phyloP scores from a whole-genome alignment of 1,140 invertebrate species.

The Drosophila tropicalis region DNA sequence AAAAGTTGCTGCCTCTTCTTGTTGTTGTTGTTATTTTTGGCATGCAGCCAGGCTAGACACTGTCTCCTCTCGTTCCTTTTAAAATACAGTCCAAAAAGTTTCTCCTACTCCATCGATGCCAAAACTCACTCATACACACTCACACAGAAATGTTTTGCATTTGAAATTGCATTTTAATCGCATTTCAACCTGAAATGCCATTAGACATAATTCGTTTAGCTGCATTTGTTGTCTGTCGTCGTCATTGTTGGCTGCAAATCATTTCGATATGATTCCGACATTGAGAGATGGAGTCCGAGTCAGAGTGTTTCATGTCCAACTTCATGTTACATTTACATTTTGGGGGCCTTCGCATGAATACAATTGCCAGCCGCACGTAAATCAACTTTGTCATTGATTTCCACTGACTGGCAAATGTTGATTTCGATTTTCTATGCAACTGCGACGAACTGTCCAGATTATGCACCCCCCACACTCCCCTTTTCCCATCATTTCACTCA shows the following conservation, averaged over 20 bases:
- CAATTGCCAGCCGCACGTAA: slow-evolving; percentile 76
- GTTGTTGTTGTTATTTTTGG: slow-evolving; percentile 14
- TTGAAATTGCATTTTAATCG: slow-evolving; percentile 82
- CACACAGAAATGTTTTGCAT: slow-evolving; percentile 70
- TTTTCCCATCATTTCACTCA: background rate
- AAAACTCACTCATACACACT: background rate
- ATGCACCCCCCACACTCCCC: slow-evolving; percentile 38
- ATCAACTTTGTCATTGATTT: slow-evolving; percentile 80
- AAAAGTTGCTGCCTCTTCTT: background rate
- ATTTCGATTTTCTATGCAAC: slow-evolving; percentile 61
- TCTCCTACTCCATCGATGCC: background rate
- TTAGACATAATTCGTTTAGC: slow-evolving; percentile 82
- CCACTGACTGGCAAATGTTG: slow-evolving; percentile 37
- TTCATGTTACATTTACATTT: slow-evolving; percentile 39
- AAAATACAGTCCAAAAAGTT: slow-evolving; percentile 11
- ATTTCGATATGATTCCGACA: slow-evolving; percentile 61
- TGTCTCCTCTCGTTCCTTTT: slow-evolving; percentile 17
- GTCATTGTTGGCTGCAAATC: slow-evolving; percentile 55
- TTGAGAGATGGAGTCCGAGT: slow-evolving; percentile 4
- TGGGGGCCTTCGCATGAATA: slow-evolving; percentile 52
- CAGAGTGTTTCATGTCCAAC: slow-evolving; percentile 32
- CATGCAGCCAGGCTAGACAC: slow-evolving; percentile 40
- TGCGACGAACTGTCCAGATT: slow-evolving; percentile 70
- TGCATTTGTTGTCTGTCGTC: slow-evolving; percentile 71
- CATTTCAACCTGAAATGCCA: slow-evolving; percentile 82